A percentile compares a stretch with the other conserved stretches of the same genome.
Evolutionary conservation across 2,888 invertebrate species (phyloP).

Genomic region (Agrypnus murinus): DNA sequence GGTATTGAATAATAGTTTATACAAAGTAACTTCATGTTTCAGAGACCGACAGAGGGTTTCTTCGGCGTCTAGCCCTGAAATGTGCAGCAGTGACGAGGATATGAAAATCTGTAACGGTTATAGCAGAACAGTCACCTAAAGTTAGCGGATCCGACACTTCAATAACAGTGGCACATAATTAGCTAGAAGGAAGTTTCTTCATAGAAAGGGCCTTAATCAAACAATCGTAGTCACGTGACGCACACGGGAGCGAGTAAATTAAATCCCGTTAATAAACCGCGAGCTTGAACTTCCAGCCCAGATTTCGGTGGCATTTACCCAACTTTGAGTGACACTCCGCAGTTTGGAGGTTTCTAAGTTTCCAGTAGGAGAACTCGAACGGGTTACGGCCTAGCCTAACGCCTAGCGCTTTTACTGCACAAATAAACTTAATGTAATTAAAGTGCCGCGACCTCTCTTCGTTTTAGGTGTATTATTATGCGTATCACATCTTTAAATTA

Average conservation of each 20-base stretch:
- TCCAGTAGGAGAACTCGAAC: constrained; percentile 50
- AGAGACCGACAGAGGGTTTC: too few species aligned
- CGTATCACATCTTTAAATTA: constrained; percentile 49
- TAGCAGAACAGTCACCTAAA: constrained; percentile 31
- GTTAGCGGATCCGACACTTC: constrained; percentile 36
- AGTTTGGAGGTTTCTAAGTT: constrained; percentile 57
- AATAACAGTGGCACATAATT: constrained; percentile 36
- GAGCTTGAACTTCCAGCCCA: constrained; percentile 56
- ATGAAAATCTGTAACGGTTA: constrained; percentile 28
- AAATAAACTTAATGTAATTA: constrained; percentile 51
- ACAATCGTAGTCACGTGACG: constrained; percentile 57
- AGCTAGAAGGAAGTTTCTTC: constrained; percentile 43
- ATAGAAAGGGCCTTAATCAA: constrained; percentile 52
- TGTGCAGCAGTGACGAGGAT: constrained; percentile 33
- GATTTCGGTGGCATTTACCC: constrained; percentile 58
- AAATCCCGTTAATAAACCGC: constrained; percentile 63
- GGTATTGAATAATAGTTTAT: neutral
- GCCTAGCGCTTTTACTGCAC: constrained; percentile 49
- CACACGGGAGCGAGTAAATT: constrained; percentile 58
- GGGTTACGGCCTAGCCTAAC: constrained; percentile 48
- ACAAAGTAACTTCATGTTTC: too few species aligned
- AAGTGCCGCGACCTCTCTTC: constrained; percentile 42
- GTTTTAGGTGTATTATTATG: constrained; percentile 47
- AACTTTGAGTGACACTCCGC: constrained; percentile 61
- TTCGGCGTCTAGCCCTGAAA: constrained; percentile 13